These are phyloP conservation scores for Diceros bicornis DNA, from an alignment of 2,797 vertebrate genomes.

Conservation along the genomic window DNA sequence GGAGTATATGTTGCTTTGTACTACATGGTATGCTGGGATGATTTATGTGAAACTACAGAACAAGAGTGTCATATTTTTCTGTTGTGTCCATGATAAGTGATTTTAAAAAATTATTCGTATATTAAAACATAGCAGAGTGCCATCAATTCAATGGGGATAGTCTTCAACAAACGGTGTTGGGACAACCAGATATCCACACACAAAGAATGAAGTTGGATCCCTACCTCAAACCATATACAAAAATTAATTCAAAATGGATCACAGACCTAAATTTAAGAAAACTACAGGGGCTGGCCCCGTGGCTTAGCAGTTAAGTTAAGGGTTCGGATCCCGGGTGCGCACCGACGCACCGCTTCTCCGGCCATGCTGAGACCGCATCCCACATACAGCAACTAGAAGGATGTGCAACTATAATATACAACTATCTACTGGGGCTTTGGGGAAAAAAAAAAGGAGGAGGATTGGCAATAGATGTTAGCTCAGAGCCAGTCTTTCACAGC, in stretches of 20 bases:
- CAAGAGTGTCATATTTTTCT: neutral
- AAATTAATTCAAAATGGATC: slow-evolving; percentile 4
- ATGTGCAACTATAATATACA: too few species aligned
- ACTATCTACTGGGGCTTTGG: too few species aligned
- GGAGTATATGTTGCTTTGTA: neutral
- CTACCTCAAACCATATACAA: neutral
- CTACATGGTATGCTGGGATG: neutral
- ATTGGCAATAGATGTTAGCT: too few species aligned
- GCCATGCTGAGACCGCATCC: too few species aligned
- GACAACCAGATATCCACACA: neutral
- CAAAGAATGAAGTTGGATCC: neutral
- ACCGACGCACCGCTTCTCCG: too few species aligned
- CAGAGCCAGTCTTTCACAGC: too few species aligned
- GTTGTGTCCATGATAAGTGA: neutral
- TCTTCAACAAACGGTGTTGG: slow-evolving; percentile 19
- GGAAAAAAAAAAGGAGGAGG: too few species aligned
- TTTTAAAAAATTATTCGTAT: neutral
- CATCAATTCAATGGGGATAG: neutral
- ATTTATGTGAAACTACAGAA: neutral
- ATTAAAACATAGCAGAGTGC: slow-evolving; percentile 47
- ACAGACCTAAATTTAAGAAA: slow-evolving; percentile 41
- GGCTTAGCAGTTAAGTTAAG: too few species aligned
- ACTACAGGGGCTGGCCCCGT: too few species aligned
- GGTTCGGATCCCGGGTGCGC: too few species aligned
- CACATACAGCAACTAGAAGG: too few species aligned